phyloP scores from a whole-genome alignment of 2,113 vertebrate genomes.

The Bufo bufo region DNA sequence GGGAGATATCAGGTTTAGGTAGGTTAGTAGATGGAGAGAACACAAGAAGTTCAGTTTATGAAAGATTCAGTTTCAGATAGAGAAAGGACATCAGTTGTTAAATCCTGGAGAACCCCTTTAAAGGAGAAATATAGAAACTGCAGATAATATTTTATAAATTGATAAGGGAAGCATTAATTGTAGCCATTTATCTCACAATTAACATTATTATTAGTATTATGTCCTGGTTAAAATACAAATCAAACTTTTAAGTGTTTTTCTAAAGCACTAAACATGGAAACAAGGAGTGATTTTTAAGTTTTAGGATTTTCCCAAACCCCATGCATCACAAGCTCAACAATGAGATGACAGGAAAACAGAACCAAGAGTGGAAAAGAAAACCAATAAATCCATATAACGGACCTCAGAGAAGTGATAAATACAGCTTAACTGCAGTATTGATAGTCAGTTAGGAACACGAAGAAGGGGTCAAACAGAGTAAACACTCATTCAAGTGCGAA shows the following conservation, averaged over 20 bases:
- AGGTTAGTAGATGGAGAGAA: too few species aligned
- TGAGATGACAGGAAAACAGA: conserved; percentile 33
- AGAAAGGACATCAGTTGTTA: too few species aligned
- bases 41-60: too few species aligned
- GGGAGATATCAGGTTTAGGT: too few species aligned
- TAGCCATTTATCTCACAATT: neutral
- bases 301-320: conserved; percentile 15
- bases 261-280: neutral
- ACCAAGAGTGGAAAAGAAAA: conserved; percentile 7
- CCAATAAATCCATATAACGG: conserved; percentile 23
- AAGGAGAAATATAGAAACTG: too few species aligned
- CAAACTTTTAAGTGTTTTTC: neutral
- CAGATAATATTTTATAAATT: neutral
- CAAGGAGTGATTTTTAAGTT: neutral
- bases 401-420: conserved; percentile 29
- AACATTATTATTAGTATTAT: too few species aligned
- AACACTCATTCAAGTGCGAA: conserved; percentile 35
- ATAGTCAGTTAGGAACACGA: neutral
- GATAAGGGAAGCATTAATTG: neutral
- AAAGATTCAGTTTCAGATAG: too few species aligned
- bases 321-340: conserved; percentile 23
- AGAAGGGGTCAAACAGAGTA: conserved; percentile 44
- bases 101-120: too few species aligned
- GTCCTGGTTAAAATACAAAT: neutral
- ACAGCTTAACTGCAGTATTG: conserved; percentile 32